Conservation (phyloP, 30 jellyfish, hydroid and myxozoan species). For the Hydra vulgaris region DNA sequence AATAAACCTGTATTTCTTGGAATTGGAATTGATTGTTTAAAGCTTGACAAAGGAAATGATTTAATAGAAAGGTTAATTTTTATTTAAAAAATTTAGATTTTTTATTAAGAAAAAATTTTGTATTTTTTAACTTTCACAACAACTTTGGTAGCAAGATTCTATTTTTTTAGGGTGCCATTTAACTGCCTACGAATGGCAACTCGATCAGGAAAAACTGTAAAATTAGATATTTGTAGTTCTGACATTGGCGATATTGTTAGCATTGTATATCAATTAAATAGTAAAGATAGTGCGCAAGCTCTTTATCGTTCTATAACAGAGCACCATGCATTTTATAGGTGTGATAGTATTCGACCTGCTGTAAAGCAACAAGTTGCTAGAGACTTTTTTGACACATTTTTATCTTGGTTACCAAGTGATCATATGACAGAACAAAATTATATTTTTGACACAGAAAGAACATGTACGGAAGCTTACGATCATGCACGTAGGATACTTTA, state of each 20-base stretch:
- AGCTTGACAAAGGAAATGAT: slow-evolving; percentile 48
- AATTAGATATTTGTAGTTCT: slow-evolving; percentile 37
- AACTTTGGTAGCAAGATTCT: neutral
- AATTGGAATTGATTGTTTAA: slow-evolving; percentile 83
- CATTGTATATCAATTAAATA: slow-evolving; percentile 46
- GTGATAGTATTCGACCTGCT: slow-evolving; percentile 87
- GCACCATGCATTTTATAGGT: slow-evolving; percentile 91
- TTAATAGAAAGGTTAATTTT: slow-evolving; percentile 64
- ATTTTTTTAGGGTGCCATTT: slow-evolving; percentile 55
- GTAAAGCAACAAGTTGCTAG: slow-evolving; percentile 88
- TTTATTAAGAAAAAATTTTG: too few species aligned
- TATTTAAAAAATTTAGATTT: too few species aligned
- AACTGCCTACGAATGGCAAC: slow-evolving; percentile 85
- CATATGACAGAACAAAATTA: slow-evolving; percentile 63
- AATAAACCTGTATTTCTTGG: slow-evolving; percentile 49
- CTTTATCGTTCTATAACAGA: slow-evolving; percentile 87
- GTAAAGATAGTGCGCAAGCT: slow-evolving; percentile 94
- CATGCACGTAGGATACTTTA: slow-evolving; percentile 84
- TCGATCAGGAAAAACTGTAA: slow-evolving; percentile 80
- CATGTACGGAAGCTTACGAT: slow-evolving; percentile 96
- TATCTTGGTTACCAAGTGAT: slow-evolving; percentile 63
- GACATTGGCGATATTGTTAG: slow-evolving; percentile 67
- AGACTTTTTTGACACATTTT: slow-evolving; percentile 71
- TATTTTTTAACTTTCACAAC: too few species aligned
- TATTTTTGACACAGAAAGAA: slow-evolving; percentile 88